Conservation (phyloP, 2,113 vertebrate species). For the Myrmecobius fasciatus region DNA sequence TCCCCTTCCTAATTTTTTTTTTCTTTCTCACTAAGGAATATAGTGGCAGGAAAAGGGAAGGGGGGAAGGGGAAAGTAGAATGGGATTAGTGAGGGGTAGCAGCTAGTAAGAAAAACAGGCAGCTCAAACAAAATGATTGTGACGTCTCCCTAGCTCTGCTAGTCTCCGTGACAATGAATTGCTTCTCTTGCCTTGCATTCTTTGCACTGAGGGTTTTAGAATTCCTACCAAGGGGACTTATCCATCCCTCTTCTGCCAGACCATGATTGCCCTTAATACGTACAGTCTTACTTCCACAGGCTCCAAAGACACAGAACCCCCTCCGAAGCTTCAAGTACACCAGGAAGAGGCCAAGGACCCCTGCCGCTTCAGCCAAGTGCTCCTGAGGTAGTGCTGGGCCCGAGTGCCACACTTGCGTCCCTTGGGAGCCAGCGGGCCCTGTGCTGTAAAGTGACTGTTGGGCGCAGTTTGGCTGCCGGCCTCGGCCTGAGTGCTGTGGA, state of each 20-base stretch:
- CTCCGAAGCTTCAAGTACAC: constrained; percentile 76
- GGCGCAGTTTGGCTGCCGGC: background rate
- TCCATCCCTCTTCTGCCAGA: background rate
- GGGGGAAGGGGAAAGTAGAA: background rate
- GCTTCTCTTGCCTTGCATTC: background rate
- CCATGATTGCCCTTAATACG: background rate
- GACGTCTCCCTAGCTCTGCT: background rate
- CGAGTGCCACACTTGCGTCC: background rate
- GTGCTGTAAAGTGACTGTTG: background rate
- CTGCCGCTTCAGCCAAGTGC: background rate
- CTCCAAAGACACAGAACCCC: constrained; percentile 66
- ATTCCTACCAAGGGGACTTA: background rate
- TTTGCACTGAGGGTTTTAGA: background rate
- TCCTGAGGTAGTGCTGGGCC: constrained; percentile 48
- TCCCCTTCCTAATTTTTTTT: background rate
- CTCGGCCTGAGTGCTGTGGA: constrained; percentile 25
- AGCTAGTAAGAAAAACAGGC: background rate
- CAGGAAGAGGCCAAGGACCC: constrained; percentile 38
- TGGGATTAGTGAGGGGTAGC: background rate
- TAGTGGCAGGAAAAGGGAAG: background rate
- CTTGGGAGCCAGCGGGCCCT: background rate
- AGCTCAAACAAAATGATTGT: background rate
- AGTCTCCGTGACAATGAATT: background rate
- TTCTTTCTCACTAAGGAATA: background rate
- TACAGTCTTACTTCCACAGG: constrained; percentile 49